Evolutionary conservation across 2,888 invertebrate genomes (phyloP).

Genomic region (Chouioia cunea): DNA sequence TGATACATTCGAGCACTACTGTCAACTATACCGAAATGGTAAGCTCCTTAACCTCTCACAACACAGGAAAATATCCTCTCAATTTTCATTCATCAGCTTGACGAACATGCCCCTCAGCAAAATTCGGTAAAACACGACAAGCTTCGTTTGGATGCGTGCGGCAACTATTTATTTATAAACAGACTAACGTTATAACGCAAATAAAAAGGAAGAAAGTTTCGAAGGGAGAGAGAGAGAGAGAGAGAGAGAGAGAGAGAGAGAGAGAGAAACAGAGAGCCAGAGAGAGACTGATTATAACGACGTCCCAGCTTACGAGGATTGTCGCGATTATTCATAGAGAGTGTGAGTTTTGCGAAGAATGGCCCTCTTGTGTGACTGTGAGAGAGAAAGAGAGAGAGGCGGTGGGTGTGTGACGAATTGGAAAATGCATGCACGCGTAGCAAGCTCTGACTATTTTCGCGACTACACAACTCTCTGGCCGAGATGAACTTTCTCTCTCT

Average conservation of each 20-base stretch:
- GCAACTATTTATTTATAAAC: not conserved
- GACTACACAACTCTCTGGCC: conserved; percentile 52
- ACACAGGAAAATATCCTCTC: no score
- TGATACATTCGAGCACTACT: no score
- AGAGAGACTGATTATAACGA: conserved; percentile 7
- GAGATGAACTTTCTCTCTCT: conserved; percentile 25
- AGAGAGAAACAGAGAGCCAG: not conserved
- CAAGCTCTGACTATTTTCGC: conserved; percentile 55
- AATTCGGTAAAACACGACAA: no score
- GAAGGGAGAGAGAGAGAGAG: conserved; percentile 1
- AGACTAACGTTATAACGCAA: conserved; percentile 1
- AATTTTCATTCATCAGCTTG: no score
- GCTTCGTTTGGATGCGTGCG: no score
- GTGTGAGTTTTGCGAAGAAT: conserved; percentile 27
- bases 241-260: conserved; percentile 4
- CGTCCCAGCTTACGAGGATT: conserved; percentile 5
- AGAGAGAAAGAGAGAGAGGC: conserved; percentile 6
- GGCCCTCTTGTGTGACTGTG: conserved; percentile 22
- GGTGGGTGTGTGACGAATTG: conserved; percentile 38
- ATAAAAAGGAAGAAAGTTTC: conserved; percentile 1
- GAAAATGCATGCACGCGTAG: not conserved
- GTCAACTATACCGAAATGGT: no score
- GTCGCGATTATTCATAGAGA: conserved; percentile 36
- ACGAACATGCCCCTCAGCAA: no score
- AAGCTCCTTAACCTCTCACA: no score